Evolutionary conservation across 1,140 invertebrate species (phyloP).

Genomic region (Drosophila paulistorum): DNA sequence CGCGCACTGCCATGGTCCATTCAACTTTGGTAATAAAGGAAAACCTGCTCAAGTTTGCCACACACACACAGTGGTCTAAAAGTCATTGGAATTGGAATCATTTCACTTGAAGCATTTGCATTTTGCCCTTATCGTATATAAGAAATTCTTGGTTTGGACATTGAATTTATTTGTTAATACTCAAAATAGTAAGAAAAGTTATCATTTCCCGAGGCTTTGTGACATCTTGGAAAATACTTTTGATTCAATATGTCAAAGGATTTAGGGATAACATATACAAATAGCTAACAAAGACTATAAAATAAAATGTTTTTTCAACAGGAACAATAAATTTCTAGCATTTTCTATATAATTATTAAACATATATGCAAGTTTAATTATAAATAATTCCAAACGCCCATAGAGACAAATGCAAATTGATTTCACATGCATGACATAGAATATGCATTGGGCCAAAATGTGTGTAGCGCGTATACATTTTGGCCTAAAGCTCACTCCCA

Average conservation of each 20-base stretch:
- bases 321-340: too few relatives aligned
- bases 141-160: too few relatives aligned
- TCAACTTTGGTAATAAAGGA: constrained; percentile 43
- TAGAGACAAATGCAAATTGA: constrained; percentile 12
- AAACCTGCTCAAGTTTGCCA: constrained; percentile 1
- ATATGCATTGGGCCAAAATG: background rate
- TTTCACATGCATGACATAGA: constrained; percentile 4
- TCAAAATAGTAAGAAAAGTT: too few relatives aligned
- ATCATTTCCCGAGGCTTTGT: too few relatives aligned
- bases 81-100: background rate
- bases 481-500: background rate
- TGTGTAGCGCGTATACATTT: background rate
- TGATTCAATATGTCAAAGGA: too few relatives aligned
- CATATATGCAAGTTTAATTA: background rate
- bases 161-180: too few relatives aligned
- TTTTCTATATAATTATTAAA: background rate
- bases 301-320: too few relatives aligned
- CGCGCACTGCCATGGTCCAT: constrained; percentile 42
- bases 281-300: too few relatives aligned
- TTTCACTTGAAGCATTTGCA: too few relatives aligned
- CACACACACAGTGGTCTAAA: background rate
- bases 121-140: too few relatives aligned
- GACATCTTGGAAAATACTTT: too few relatives aligned
- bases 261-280: too few relatives aligned
- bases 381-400: constrained; percentile 21